These are phyloP conservation scores for Neoniphon sammara DNA, from an alignment of 2,797 vertebrate species.

Conservation along the genomic window DNA sequence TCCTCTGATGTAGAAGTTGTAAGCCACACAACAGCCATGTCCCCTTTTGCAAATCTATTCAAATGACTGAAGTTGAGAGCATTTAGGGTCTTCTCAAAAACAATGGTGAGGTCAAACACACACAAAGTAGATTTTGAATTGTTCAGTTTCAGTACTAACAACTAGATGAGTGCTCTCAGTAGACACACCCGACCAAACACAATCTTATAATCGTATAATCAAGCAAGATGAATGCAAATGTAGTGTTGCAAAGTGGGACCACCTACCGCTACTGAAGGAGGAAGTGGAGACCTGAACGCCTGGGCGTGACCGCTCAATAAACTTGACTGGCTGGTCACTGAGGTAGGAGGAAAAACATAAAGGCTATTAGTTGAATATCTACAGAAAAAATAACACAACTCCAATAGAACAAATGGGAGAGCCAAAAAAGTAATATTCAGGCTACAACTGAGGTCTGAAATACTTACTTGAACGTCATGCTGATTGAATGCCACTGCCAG, in stretches of 20 bases:
- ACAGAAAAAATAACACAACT: background rate
- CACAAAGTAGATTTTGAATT: no score
- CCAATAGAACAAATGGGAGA: background rate
- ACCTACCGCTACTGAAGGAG: slow-evolving; percentile 95
- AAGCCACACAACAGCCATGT: background rate
- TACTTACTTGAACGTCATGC: slow-evolving; percentile 93
- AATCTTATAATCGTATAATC: background rate
- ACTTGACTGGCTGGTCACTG: slow-evolving; percentile 95
- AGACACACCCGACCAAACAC: background rate
- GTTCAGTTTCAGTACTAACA: no score
- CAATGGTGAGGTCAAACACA: no score
- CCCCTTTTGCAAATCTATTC: background rate
- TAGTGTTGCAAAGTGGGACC: background rate
- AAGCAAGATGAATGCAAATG: no score
- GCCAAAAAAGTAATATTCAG: background rate
- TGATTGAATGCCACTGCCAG: slow-evolving; percentile 96
- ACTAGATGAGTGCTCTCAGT: background rate
- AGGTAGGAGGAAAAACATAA: slow-evolving; percentile 7
- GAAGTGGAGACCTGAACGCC: slow-evolving; percentile 97
- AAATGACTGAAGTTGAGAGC: background rate
- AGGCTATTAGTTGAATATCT: background rate
- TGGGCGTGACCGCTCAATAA: slow-evolving; percentile 95
- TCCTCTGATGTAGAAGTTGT: background rate
- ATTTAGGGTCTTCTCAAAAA: no score
- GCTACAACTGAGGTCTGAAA: background rate